Evolutionary conservation across 2,888 invertebrate genomes (phyloP).

Genomic region (Ctena decussata): DNA sequence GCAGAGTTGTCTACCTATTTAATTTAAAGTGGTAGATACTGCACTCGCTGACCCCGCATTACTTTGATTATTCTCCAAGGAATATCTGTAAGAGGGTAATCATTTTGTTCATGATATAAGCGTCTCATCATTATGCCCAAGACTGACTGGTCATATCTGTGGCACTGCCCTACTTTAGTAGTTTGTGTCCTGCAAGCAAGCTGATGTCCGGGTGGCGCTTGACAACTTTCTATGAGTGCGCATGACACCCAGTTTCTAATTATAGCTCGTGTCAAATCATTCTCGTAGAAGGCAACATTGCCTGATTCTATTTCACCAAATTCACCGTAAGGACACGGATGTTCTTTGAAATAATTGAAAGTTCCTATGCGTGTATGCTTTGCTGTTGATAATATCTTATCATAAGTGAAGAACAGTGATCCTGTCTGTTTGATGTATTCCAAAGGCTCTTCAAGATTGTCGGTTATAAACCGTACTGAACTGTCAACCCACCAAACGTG

Average conservation of each 20-base stretch:
- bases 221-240: slow-evolving; percentile 31
- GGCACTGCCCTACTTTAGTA: slow-evolving; percentile 25
- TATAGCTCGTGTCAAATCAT: slow-evolving; percentile 13
- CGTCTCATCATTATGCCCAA: slow-evolving; percentile 35
- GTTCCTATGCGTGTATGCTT: slow-evolving; percentile 26
- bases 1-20: too few relatives aligned
- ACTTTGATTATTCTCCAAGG: slow-evolving; percentile 10
- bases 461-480: slow-evolving; percentile 36
- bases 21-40: not conserved
- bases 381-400: slow-evolving; percentile 11
- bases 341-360: slow-evolving; percentile 40
- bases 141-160: slow-evolving; percentile 42
- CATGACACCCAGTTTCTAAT: slow-evolving; percentile 36
- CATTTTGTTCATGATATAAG: slow-evolving; percentile 42
- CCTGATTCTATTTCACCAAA: slow-evolving; percentile 44
- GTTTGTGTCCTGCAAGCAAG: not conserved
- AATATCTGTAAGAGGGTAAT: slow-evolving; percentile 35
- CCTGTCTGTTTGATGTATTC: slow-evolving; percentile 32
- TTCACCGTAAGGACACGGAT: slow-evolving; percentile 27
- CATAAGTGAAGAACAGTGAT: slow-evolving; percentile 45
- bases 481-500: slow-evolving; percentile 48
- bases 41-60: not conserved
- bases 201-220: slow-evolving; percentile 20
- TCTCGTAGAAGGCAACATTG: slow-evolving; percentile 30
- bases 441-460: slow-evolving; percentile 23